Conservation (phyloP, 2,797 vertebrate species). For the Centropyge bicolor region DNA sequence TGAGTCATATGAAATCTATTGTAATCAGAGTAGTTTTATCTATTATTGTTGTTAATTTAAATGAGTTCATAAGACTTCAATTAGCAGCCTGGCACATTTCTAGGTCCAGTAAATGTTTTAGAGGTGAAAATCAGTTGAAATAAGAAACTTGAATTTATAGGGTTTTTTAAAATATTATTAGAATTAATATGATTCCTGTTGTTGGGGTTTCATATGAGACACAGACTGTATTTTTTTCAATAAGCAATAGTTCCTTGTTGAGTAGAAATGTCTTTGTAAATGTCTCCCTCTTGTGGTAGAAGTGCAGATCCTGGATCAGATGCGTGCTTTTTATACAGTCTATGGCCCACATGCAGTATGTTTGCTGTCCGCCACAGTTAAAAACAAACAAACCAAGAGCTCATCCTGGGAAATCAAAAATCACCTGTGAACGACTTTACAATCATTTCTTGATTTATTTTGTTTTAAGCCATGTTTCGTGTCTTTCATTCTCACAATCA, state of each 20-base stretch:
- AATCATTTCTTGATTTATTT: neutral
- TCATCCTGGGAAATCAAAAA: neutral
- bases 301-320: neutral
- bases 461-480: neutral
- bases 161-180: neutral
- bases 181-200: neutral
- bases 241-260: neutral
- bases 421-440: neutral
- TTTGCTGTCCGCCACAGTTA: neutral
- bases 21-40: neutral
- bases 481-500: neutral
- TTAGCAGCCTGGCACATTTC: neutral
- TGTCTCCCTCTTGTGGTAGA: conserved; percentile 77
- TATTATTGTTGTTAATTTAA: conserved; percentile 2
- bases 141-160: neutral
- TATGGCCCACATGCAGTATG: no score
- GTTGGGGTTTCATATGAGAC: neutral
- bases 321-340: no score
- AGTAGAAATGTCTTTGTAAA: conserved; percentile 57
- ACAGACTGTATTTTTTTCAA: neutral
- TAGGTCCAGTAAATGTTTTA: neutral
- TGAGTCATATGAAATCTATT: neutral
- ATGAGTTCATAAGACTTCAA: neutral
- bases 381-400: no score
- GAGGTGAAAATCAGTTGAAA: neutral